phyloP scores from a whole-genome alignment of 2,888 invertebrate species.

The Falcaria lacertinaria region DNA sequence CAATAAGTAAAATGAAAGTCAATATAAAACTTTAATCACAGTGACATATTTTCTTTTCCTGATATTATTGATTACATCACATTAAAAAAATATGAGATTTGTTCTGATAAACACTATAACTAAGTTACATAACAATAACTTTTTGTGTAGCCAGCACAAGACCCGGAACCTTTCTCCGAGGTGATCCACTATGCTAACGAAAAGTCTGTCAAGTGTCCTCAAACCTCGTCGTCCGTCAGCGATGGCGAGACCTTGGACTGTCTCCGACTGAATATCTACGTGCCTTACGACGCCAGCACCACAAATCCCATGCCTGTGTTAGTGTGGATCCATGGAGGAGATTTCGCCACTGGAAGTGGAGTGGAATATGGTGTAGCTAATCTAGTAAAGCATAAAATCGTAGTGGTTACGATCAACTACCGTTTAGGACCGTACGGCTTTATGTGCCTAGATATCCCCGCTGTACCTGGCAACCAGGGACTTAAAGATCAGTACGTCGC shows the following conservation, averaged over 20 bases:
- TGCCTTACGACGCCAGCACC: constrained; percentile 52
- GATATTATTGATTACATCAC: too few relatives aligned
- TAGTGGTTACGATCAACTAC: constrained; percentile 66
- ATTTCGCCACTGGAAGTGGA: constrained; percentile 46
- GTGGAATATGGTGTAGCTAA: constrained; percentile 45
- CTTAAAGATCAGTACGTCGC: constrained; percentile 65
- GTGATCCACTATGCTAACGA: constrained; percentile 56
- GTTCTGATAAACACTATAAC: constrained; percentile 5
- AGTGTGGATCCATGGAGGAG: constrained; percentile 68
- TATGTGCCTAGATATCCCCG: constrained; percentile 59
- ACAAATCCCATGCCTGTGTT: constrained; percentile 59
- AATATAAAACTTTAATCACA: too few relatives aligned
- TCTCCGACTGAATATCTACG: constrained; percentile 81
- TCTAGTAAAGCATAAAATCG: constrained; percentile 53
- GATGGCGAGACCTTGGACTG: constrained; percentile 70
- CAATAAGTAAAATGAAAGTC: too few relatives aligned
- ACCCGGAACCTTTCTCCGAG: constrained; percentile 44
- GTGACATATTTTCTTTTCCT: too few relatives aligned
- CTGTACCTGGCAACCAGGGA: constrained; percentile 64
- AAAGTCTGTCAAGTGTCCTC: constrained; percentile 56
- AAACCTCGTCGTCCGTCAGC: constrained; percentile 32
- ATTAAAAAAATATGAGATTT: too few relatives aligned
- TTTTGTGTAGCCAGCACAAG: constrained; percentile 45
- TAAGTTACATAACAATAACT: constrained; percentile 6
- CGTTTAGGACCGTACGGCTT: constrained; percentile 70